Conservation (phyloP, 2,113 vertebrate species). For the Castor canadensis region DNA sequence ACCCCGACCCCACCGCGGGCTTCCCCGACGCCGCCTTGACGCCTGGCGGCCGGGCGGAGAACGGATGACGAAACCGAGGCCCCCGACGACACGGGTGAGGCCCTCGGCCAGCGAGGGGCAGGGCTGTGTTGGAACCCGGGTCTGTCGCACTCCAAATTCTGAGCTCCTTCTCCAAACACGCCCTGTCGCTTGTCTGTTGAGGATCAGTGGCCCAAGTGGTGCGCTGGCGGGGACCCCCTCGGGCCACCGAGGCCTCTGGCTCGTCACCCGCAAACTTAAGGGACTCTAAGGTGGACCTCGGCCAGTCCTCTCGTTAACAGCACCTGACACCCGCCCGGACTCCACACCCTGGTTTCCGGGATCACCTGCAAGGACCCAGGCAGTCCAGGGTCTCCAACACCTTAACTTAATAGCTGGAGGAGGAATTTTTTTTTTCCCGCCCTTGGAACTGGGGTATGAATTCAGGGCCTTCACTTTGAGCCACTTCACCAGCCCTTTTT, state of each 20-base stretch:
- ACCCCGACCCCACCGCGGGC: neutral
- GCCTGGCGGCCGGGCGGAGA: accelerated
- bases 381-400: neutral
- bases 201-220: too few relatives aligned
- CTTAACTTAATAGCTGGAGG: neutral
- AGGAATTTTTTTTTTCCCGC: too few relatives aligned
- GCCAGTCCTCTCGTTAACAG: neutral
- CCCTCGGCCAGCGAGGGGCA: neutral
- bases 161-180: neutral
- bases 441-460: too few relatives aligned
- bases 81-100: accelerated
- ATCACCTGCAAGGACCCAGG: neutral
- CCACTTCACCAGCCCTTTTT: too few relatives aligned
- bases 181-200: neutral
- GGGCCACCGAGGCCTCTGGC: too few relatives aligned
- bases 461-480: too few relatives aligned
- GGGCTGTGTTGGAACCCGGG: neutral
- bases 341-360: neutral
- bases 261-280: neutral
- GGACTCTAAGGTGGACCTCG: neutral
- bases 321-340: accelerated
- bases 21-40: too few relatives aligned
- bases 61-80: neutral
- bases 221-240: too few relatives aligned
- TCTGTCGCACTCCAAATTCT: neutral